Evolutionary conservation across 2,113 vertebrate species (phyloP).

Genomic region (Caranx ignobilis): DNA sequence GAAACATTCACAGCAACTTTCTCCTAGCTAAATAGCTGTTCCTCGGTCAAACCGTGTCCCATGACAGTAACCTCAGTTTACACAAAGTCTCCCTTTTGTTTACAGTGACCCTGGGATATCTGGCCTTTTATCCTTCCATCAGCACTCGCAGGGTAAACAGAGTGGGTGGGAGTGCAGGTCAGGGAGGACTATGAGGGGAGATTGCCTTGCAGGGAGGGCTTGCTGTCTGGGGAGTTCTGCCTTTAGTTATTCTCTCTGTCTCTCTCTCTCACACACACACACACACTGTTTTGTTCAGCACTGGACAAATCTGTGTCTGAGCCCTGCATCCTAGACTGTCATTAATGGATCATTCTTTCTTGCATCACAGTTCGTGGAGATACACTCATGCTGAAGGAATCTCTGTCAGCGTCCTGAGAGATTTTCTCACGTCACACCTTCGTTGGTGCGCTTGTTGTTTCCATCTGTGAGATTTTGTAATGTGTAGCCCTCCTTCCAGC

Average conservation of each 20-base stretch:
- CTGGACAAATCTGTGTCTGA: constrained; percentile 73
- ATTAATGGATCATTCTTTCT: constrained; percentile 64
- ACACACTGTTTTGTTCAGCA: constrained; percentile 39
- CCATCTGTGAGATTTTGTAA: background rate
- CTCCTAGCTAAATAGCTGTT: background rate
- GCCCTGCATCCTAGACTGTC: constrained; percentile 44
- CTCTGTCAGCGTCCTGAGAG: constrained; percentile 2
- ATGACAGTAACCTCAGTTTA: constrained; percentile 38
- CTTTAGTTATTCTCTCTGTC: constrained; percentile 16
- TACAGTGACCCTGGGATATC: constrained; percentile 54
- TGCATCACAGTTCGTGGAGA: constrained; percentile 45
- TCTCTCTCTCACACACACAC: background rate
- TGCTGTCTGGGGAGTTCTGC: constrained; percentile 47
- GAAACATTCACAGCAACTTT: background rate
- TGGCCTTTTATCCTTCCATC: constrained; percentile 57
- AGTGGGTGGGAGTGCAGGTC: constrained; percentile 38
- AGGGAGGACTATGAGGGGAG: constrained; percentile 19
- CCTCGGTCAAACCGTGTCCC: constrained; percentile 29
- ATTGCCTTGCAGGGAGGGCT: constrained; percentile 27
- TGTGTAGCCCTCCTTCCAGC: background rate
- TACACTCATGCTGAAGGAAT: constrained; percentile 55
- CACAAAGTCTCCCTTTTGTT: constrained; percentile 48
- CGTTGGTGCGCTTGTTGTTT: background rate
- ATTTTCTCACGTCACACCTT: background rate
- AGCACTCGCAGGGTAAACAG: constrained; percentile 58